Percentiles rank a stretch among this genome's conserved stretches.
phyloP scores from a whole-genome alignment of 1,140 invertebrate genomes.

The Olivierus martensii region DNA sequence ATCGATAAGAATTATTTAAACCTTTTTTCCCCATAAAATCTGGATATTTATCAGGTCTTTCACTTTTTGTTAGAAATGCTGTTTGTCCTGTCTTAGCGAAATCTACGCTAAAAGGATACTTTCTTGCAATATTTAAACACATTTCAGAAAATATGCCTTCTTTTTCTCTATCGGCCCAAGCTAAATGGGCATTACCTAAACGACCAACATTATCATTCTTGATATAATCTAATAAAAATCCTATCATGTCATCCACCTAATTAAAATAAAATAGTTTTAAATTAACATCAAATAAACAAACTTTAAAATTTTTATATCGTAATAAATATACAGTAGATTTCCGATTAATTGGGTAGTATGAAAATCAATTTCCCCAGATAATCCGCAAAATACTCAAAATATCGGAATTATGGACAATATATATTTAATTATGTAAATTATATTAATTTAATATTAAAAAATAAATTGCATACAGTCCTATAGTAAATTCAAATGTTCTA shows the following conservation, averaged over 20 bases:
- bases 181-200: constrained; percentile 24
- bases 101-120: constrained; percentile 25
- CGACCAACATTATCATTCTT: constrained; percentile 25
- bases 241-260: constrained; percentile 22
- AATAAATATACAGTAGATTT: no score
- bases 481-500: no score
- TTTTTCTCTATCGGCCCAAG: constrained; percentile 22
- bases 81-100: constrained; percentile 26
- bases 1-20: constrained; percentile 22
- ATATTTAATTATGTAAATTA: no score
- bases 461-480: no score
- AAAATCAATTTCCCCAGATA: no score
- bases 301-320: no score
- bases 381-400: no score
- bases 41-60: constrained; percentile 17
- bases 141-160: constrained; percentile 16
- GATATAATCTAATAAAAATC: constrained; percentile 25
- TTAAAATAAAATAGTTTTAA: no score
- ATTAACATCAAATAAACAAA: no score
- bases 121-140: constrained; percentile 20
- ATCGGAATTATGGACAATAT: no score
- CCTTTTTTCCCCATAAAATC: constrained; percentile 24
- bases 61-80: constrained; percentile 9
- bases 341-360: no score
- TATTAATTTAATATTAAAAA: no score